Percentiles rank a stretch among this genome's conserved stretches.
Evolutionary conservation across 2,797 vertebrate genomes (phyloP).

Genomic region (Hipposideros larvatus): DNA sequence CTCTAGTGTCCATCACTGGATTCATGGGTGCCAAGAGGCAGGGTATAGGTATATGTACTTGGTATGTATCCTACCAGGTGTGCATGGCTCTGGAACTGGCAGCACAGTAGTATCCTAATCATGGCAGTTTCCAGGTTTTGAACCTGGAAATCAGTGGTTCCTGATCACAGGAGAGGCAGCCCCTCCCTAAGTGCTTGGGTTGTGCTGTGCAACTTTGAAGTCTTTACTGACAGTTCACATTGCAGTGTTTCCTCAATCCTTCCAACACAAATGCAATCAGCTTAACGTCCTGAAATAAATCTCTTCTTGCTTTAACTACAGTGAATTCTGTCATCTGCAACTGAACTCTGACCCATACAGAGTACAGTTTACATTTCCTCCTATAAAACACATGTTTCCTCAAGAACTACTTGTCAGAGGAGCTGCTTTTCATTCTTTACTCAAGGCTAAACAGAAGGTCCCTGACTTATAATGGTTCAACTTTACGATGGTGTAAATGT

Average conservation of each 20-base stretch:
- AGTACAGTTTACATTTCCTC: not conserved
- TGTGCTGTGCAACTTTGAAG: not conserved
- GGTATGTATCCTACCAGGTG: not conserved
- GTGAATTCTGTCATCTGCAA: conserved; percentile 10
- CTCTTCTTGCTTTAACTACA: not conserved
- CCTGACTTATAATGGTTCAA: not conserved
- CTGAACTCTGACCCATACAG: not conserved
- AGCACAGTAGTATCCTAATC: not conserved
- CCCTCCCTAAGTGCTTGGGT: not conserved
- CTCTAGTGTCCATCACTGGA: not conserved
- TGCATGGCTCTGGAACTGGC: not conserved
- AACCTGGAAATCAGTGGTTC: not conserved
- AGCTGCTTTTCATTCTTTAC: not conserved
- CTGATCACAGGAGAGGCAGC: not conserved
- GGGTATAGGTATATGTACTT: not conserved
- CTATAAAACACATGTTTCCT: not conserved
- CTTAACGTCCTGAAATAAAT: not conserved
- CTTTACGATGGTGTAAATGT: not conserved
- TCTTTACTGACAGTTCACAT: not conserved
- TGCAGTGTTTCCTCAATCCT: not conserved
- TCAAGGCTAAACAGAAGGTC: not conserved
- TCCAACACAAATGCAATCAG: not conserved
- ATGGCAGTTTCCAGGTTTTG: not conserved
- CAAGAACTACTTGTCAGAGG: not conserved
- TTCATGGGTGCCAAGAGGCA: not conserved